phyloP scores from a whole-genome alignment of 1,140 invertebrate species.

The Drosophila mojavensis region DNA sequence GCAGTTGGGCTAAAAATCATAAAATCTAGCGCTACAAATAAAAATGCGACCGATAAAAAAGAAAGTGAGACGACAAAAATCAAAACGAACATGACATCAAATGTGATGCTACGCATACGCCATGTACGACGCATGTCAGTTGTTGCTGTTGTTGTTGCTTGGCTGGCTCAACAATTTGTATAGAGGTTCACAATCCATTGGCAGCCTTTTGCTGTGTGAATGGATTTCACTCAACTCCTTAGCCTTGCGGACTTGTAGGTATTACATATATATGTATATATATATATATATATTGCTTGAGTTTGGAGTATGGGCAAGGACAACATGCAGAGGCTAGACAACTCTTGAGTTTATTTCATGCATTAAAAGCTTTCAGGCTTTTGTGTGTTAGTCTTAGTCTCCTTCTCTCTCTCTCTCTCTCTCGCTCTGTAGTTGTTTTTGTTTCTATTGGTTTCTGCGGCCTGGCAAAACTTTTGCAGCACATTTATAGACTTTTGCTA shows the following conservation, averaged over 20 bases:
- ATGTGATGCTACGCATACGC: conserved; percentile 75
- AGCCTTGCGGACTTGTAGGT: conserved; percentile 9
- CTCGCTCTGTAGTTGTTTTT: conserved; percentile 36
- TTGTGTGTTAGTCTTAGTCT: conserved; percentile 6
- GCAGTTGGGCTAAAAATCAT: conserved; percentile 63
- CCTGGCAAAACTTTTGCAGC: conserved; percentile 61
- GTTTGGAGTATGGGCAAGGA: conserved; percentile 26
- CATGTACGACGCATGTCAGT: conserved; percentile 55
- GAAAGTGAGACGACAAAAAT: conserved; percentile 36
- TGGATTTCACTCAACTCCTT: conserved; percentile 24
- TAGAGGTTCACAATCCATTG: conserved; percentile 66
- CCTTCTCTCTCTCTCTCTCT: conserved; percentile 5
- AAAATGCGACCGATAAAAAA: conserved; percentile 59
- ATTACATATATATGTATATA: not conserved
- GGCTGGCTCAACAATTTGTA: conserved; percentile 64
- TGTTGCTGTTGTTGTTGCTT: conserved; percentile 15
- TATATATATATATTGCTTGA: not conserved
- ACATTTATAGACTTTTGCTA: conserved; percentile 70
- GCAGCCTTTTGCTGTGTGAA: conserved; percentile 34
- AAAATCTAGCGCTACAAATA: conserved; percentile 72
- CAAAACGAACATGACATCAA: conserved; percentile 41
- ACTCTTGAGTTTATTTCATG: conserved; percentile 61
- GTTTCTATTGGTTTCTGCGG: conserved; percentile 60
- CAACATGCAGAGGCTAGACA: conserved; percentile 31
- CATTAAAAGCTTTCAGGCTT: conserved; percentile 69